Evolutionary conservation across 2,797 vertebrate genomes (phyloP).

Genomic region (Peromyscus attwateri): DNA sequence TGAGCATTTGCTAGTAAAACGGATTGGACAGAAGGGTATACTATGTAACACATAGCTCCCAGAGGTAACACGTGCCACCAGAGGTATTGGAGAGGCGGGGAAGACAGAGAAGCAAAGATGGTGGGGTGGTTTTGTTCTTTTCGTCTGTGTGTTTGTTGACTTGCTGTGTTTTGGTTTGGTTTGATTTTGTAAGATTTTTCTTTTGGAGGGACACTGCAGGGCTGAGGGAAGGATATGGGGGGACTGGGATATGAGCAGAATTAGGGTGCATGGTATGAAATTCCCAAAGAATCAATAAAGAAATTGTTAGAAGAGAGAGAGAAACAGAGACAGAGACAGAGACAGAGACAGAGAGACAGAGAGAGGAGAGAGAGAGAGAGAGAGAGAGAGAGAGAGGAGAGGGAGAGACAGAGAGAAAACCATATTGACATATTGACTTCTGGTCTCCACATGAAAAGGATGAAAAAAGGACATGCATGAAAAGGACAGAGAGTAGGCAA

Average conservation of each 20-base stretch:
- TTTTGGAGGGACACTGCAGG: neutral
- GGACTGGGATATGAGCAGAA: neutral
- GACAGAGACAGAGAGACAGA: neutral
- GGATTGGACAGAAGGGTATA: neutral
- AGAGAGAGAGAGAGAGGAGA: neutral
- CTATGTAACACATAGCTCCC: neutral
- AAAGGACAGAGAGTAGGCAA: neutral
- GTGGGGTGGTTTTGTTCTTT: too few relatives aligned
- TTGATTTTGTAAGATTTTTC: neutral
- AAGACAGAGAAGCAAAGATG: too few relatives aligned
- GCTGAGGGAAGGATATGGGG: too few relatives aligned
- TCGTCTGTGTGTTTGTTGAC: too few relatives aligned
- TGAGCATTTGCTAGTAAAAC: neutral
- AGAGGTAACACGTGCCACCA: too few relatives aligned
- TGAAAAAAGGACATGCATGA: too few relatives aligned
- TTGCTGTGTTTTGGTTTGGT: too few relatives aligned
- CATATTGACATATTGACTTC: neutral
- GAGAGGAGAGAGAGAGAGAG: neutral
- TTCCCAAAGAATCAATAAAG: neutral
- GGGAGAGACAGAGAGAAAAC: neutral
- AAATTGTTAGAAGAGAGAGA: neutral
- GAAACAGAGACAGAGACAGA: neutral
- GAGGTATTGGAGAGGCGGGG: too few relatives aligned
- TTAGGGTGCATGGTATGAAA: neutral
- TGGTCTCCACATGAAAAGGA: too few relatives aligned